Evolutionary conservation across 2,888 invertebrate species (phyloP), one percentile per base, ranked within the genome.

Genomic region (Hemaris fuciformis): DNA sequence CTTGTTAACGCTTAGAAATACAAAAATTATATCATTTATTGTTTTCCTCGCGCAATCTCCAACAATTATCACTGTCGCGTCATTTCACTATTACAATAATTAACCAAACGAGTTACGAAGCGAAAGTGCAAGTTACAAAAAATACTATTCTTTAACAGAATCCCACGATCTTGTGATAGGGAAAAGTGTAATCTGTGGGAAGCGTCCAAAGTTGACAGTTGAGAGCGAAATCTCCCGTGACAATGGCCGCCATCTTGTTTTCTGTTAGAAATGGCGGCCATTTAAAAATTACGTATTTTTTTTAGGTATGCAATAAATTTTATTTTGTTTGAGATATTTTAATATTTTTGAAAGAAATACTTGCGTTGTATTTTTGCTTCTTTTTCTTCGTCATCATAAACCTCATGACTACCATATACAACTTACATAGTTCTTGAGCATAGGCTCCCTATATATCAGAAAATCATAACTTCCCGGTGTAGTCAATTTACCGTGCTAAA

Each of bases 101-200:
- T 84, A 53, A 87, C 78, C 71, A 67, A 71, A 69, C n/a, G 77
- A 85, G 84, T 84, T 81, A 83, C 83, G 76, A 73, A 79, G 90
- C 83, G 90, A 91, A 91, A 91, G 91, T 91, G 84, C 80, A 85
- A 73, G 71, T 79, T 87, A 87, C 87, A 88, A 87, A 83, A 81
- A 85, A 85, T 83, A 80, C 76, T 84, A 88, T 90, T 91, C 77
- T 82, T 76, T 75, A 70, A 67, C 70, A 66, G 67, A 67, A 66
- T 91, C 91, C 89, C 91, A 91, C 91, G 91, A 89, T 91, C 86
- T 88, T 79, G 73, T 83, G 90, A 89, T 88, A 89, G 85, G 85
- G 87, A 89, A 89, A 90, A 87, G 84, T 85, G 88, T 84, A 85
- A 85, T 88, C 84, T 77, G 85, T 91, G 91, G 88, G 91, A 91